Conservation (phyloP, 1,140 invertebrate species). For the Harlomillsia oculata region DNA sequence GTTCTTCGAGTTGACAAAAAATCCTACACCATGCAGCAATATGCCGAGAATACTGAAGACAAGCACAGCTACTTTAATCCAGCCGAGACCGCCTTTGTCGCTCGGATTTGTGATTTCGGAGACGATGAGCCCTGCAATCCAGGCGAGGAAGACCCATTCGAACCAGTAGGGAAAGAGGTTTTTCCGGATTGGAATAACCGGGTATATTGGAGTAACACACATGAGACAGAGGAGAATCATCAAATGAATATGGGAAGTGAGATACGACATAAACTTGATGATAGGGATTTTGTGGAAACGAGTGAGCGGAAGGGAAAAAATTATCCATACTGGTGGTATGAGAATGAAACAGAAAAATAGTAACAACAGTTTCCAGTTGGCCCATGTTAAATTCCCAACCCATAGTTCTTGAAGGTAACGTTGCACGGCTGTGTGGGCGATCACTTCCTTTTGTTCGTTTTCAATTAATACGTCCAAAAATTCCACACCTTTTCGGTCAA, state of each 20-base stretch:
- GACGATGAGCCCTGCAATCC: conserved; percentile 88
- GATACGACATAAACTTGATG: conserved; percentile 98
- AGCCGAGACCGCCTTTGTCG: conserved; percentile 86
- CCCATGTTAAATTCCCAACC: conserved; percentile 91
- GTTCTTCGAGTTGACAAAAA: conserved; percentile 55
- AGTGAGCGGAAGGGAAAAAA: conserved; percentile 87
- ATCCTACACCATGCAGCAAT: conserved; percentile 73
- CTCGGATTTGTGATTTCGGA: conserved; percentile 94
- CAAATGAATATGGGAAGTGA: conserved; percentile 95
- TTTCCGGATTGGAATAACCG: conserved; percentile 55
- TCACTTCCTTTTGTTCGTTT: conserved; percentile 96
- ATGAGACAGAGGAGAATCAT: conserved; percentile 85
- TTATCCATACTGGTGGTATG: conserved; percentile 90
- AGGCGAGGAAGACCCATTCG: conserved; percentile 90
- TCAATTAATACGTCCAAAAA: conserved; percentile 97
- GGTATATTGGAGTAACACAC: conserved; percentile 80
- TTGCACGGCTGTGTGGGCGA: conserved; percentile 78
- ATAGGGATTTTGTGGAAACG: conserved; percentile 91
- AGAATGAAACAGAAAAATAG: conserved; percentile 84
- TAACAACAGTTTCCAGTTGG: conserved; percentile 84
- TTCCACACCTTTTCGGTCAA: conserved; percentile 81
- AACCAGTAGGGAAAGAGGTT: conserved; percentile 62
- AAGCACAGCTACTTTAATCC: conserved; percentile 82
- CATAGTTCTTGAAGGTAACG: conserved; percentile 88
- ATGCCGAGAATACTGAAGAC: conserved; percentile 87